Evolutionary conservation across 2,113 vertebrate species (phyloP).

Genomic region (Cyprinodon tularosa): DNA sequence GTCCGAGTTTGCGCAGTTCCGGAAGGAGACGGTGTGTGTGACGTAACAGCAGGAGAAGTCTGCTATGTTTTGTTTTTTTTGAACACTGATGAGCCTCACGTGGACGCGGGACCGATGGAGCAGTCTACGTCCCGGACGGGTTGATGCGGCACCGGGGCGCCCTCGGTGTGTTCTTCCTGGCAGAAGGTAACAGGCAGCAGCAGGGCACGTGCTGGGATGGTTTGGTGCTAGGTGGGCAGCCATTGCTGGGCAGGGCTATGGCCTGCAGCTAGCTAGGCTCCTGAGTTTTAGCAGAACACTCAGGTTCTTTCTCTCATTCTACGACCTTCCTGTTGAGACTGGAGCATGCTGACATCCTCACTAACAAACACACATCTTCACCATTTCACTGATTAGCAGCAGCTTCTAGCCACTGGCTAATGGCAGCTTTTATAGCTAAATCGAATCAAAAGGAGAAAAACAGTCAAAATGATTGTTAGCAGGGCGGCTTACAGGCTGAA

Average conservation of each 20-base stretch:
- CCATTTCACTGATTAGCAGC: background rate
- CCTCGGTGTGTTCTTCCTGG: background rate
- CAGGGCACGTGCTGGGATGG: conserved; percentile 24
- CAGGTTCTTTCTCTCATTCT: background rate
- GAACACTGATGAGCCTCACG: conserved; percentile 2
- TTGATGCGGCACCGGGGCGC: conserved; percentile 3
- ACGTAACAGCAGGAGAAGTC: conserved; percentile 42
- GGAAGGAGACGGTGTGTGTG: conserved; percentile 15
- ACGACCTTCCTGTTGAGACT: too few relatives aligned
- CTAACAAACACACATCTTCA: background rate
- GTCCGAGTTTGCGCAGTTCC: conserved; percentile 63
- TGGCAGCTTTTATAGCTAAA: background rate
- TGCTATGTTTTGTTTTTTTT: conserved; percentile 17
- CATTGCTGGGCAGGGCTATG: conserved; percentile 16
- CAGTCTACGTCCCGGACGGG: conserved; percentile 3
- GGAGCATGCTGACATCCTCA: background rate
- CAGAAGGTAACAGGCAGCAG: conserved; percentile 50
- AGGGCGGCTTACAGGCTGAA: background rate
- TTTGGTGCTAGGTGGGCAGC: background rate
- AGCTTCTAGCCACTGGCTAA: background rate
- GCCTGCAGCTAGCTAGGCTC: conserved; percentile 46
- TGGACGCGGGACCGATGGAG: background rate
- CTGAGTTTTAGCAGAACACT: background rate
- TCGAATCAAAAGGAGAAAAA: background rate
- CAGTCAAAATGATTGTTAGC: background rate